Conservation (phyloP, 2,797 vertebrate genomes). For the Pelodytes ibericus region DNA sequence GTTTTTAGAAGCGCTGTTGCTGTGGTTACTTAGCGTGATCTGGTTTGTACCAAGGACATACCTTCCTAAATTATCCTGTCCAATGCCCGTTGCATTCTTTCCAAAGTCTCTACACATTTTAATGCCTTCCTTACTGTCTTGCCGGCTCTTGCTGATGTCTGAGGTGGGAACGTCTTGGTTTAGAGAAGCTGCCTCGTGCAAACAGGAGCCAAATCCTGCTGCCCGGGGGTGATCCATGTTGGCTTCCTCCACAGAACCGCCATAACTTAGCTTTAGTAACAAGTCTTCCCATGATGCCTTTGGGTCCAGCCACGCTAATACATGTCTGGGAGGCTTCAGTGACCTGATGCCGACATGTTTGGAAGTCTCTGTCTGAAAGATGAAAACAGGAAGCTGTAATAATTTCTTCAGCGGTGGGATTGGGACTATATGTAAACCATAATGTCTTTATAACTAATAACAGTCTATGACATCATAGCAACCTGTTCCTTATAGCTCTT, state of each 20-base stretch:
- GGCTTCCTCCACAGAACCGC: neutral
- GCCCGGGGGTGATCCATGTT: neutral
- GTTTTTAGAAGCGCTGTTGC: too few species aligned
- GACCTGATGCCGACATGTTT: neutral
- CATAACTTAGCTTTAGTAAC: constrained; percentile 57
- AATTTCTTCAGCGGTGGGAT: too few species aligned
- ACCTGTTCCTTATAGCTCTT: too few species aligned
- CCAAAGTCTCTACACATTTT: neutral
- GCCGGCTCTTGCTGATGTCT: neutral
- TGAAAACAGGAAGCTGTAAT: too few species aligned
- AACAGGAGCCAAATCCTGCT: neutral
- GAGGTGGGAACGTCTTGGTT: neutral
- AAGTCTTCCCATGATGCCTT: constrained; percentile 78
- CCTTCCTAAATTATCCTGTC: neutral
- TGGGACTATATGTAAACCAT: too few species aligned
- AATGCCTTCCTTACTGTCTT: neutral
- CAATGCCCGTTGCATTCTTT: neutral
- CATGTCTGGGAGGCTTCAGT: constrained; percentile 64
- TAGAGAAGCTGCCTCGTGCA: neutral
- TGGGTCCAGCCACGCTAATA: constrained; percentile 81
- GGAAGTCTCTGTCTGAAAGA: neutral
- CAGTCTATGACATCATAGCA: too few species aligned
- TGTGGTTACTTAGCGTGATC: neutral
- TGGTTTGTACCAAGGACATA: neutral
- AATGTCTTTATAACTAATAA: too few species aligned